Conservation (phyloP, 1,140 invertebrate genomes). For the Leptinotarsa lineolata region DNA sequence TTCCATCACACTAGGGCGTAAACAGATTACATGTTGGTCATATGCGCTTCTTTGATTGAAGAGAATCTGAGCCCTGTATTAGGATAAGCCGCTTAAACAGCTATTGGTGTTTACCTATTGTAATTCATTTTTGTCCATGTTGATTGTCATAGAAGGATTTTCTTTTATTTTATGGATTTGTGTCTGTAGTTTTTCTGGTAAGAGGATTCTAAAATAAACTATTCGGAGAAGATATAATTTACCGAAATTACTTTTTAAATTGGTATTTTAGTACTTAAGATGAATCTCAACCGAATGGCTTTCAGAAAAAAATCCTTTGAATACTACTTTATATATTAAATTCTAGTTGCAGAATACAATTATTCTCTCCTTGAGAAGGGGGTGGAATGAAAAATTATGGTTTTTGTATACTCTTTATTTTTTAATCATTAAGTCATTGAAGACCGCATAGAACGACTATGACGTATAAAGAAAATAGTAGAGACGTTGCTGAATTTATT, state of each 20-base stretch:
- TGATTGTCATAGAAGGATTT: background rate
- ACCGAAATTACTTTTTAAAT: background rate
- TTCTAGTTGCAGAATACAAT: no score
- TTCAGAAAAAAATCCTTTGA: no score
- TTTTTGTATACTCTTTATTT: no score
- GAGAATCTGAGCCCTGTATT: background rate
- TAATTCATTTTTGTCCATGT: slow-evolving; percentile 9
- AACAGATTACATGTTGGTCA: slow-evolving; percentile 8
- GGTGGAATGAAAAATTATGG: no score
- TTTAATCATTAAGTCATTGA: no score
- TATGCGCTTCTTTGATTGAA: slow-evolving; percentile 1
- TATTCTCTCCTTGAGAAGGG: no score
- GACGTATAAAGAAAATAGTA: no score
- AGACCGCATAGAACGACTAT: no score
- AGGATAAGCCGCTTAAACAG: slow-evolving; percentile 5
- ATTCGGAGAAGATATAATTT: background rate
- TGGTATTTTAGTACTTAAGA: background rate
- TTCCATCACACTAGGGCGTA: slow-evolving; percentile 2
- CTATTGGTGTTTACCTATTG: background rate
- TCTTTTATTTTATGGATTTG: background rate
- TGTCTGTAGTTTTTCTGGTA: background rate
- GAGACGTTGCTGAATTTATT: no score
- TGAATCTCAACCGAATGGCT: no score
- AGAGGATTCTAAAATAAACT: background rate
- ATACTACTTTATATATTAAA: no score